Evolutionary conservation across 2,888 invertebrate species (phyloP), one percentile per base, ranked within the genome.

Genomic region (Drosophila niveifrons): DNA sequence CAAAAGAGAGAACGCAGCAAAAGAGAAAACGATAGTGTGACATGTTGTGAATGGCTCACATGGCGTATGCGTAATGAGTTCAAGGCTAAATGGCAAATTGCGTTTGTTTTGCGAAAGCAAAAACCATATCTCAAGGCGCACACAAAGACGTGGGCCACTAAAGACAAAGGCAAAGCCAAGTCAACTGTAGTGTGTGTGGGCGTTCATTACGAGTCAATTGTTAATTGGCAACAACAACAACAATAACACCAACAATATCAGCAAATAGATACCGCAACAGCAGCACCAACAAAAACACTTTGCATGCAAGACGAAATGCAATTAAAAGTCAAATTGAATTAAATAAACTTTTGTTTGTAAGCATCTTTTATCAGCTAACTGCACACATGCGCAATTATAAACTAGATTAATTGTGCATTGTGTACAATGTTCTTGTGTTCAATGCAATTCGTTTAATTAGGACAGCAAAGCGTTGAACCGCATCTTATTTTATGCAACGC

Each of bases 61-160:
- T 64, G 82, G 65, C 80, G 90, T 82, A 85, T 83, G 75, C 83
- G 75, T 85, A 85, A 88, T 86, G 80, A 89, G 88, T 75, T 82
- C 80, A 88, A 82, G 90, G 89, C 80, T 63, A 64, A 65, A 56
- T 58, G 65, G 65, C 65, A 84, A 72, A 75, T 58, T 68, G 63
- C 82, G 66, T 69, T 69, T 75, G 52, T 57, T 68, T 68, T 57
- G 55, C 57, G 48, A 29, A 36, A 53, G 72, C 52, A 48, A 52
- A 72, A 67, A 48, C 13, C 23, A 47, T 51, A 36, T 39, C 63
- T 46, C 63, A 58, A 48, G 44, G 46, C 56, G 47, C 28, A 41
- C 53, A 56, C 48, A 56, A 17, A 57, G 48, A 34, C 43, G 36
- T 23, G 10, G n/a, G 8, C 9, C 10, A 13, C 8, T 4, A 52